Evolutionary conservation across 2,113 vertebrate genomes (phyloP), one percentile per base, ranked within the genome.

Genomic region (Sorex fumeus): DNA sequence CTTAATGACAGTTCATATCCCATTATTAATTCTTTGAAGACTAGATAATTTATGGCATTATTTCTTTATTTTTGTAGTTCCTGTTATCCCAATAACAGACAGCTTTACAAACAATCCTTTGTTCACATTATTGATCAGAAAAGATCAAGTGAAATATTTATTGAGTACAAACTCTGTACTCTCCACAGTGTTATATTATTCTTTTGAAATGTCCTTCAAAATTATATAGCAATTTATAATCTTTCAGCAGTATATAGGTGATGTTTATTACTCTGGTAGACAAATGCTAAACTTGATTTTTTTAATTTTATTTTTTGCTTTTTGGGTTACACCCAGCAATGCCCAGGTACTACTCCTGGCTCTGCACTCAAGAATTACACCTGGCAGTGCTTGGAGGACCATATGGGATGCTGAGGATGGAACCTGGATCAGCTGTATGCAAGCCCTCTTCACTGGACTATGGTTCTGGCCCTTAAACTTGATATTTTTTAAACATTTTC

Each of bases 61-160:
- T 40, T 40, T 40, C 40, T 40, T 40, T 40, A 40, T 40, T 50
- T 5, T 74, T 16, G 1, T 7, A 36, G 3, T 74, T 12, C 62
- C 25, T 3, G 89, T 40, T 92, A 72, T 81, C 82, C 5, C 13
- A 62, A 79, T 1, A 87, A 4, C 53, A 70, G 45, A 13, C 32
- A 77, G 70, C 80, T 91, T 80, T 93, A 36, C 2, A 69, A 80
- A 79, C 43, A 45, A 15, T 66, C 10, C 28, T 93, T 83, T 90
- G 43, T 71, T 74, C 32, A 21, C 57, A 4, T 7, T 66, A 93
- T 69, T 74, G 13, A 2, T 62, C n/a, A 67, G 28, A 9, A 34
- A 15, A 82, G 45, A 93, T 15, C 21, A 1, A 64, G n/a, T 43
- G 8, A 70, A 64, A 40, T 15, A 30, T 53, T 53, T 75, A 64